Percentiles rank a stretch among this genome's conserved stretches.
phyloP scores from a whole-genome alignment of 2,888 invertebrate genomes.

The Craniophora ligustri region DNA sequence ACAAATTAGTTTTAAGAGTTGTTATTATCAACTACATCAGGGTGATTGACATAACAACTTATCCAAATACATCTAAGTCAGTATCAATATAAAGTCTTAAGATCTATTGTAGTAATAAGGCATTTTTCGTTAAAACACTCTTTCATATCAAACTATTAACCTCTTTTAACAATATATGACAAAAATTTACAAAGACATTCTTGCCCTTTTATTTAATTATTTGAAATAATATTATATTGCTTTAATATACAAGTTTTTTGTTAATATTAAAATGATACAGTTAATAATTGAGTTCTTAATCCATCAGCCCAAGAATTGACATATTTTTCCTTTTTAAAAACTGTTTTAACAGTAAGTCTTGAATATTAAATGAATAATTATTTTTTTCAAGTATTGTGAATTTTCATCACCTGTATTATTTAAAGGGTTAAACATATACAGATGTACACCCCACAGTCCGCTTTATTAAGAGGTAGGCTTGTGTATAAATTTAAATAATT shows the following conservation, averaged over 20 bases:
- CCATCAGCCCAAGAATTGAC: constrained; percentile 84
- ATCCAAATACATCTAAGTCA: constrained; percentile 82
- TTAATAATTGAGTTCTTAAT: constrained; percentile 81
- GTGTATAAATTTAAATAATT: too few species aligned
- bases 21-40: constrained; percentile 76
- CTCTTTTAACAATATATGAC: constrained; percentile 80
- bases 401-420: too few species aligned
- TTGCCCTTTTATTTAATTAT: constrained; percentile 72
- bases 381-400: too few species aligned
- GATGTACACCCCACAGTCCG: too few species aligned
- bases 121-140: constrained; percentile 87
- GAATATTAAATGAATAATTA: too few species aligned
- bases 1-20: constrained; percentile 86
- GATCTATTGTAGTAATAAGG: constrained; percentile 87
- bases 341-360: constrained; percentile 31
- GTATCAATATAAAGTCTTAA: constrained; percentile 87
- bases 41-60: constrained; percentile 80
- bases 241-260: constrained; percentile 72
- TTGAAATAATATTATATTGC: constrained; percentile 78
- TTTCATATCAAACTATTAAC: constrained; percentile 87
- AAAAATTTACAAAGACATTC: constrained; percentile 79
- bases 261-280: constrained; percentile 74
- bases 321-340: constrained; percentile 57
- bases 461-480: too few species aligned
- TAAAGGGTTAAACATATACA: too few species aligned